phyloP scores from a whole-genome alignment of 2,888 invertebrate species.

The Eilema sororculum region DNA sequence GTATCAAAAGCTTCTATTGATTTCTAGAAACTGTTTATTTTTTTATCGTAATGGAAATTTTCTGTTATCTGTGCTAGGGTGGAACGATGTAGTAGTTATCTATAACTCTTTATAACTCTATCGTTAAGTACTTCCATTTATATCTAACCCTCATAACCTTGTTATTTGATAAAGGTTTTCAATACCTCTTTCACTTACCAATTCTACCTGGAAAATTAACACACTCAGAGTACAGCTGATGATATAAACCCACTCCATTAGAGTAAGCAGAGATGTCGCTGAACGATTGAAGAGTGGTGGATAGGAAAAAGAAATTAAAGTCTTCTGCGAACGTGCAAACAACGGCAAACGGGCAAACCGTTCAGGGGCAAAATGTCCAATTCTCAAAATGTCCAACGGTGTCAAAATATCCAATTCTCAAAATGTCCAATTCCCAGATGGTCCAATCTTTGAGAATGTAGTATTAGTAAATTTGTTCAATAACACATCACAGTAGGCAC shows the following conservation, averaged over 20 bases:
- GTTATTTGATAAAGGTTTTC: background rate
- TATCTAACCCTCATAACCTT: constrained; percentile 1
- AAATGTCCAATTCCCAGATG: no score
- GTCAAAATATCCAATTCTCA: no score
- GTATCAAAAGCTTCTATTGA: background rate
- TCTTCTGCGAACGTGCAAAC: no score
- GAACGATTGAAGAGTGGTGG: background rate
- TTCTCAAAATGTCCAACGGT: no score
- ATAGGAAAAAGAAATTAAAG: no score
- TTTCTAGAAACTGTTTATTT: background rate
- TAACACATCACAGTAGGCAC: no score
- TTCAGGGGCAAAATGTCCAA: no score
- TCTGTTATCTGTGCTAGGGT: background rate
- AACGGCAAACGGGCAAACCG: no score
- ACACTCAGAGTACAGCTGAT: background rate
- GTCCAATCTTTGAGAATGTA: no score
- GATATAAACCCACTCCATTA: background rate
- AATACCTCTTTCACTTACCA: background rate
- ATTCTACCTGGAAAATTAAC: background rate
- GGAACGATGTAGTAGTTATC: background rate
- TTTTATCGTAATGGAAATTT: constrained; percentile 1
- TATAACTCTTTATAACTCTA: background rate
- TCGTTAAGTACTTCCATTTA: background rate
- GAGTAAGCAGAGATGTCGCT: background rate
- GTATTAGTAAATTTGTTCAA: no score